Base-by-base conservation (phyloP, 2,113 vertebrate genomes). In the Cochlearius cochlearius region DNA sequence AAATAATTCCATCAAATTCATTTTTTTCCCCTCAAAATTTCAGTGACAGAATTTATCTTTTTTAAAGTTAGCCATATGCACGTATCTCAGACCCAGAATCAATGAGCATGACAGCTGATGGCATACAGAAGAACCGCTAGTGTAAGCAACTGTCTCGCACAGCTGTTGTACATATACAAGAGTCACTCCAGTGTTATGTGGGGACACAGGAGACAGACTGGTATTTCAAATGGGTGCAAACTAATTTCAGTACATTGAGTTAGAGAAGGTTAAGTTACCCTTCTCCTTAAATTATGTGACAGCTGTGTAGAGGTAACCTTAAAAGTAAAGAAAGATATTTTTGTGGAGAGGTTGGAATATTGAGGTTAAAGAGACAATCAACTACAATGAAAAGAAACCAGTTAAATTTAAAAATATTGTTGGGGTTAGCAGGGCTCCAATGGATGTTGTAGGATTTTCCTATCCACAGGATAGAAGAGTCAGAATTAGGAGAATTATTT, bases 111-210 rank as follows among this genome's bases (percentile, higher is more conserved):
- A 63, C 3, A 67, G 16, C 30, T 84, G n/a, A 69, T 19, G 30
- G 23, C 7, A 83, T 60, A 32, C 15, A 55, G 49, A 50, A 93
- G 32, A 86, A 91, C 52, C 36, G 32, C 17, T 39, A 17, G 7
- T 1, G 0, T 30, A 38, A 62, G 4, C 38, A 43, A 68, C 43
- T 36, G 5, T 30, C 56, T 82, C 3, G 0, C 34, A n/a, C 32
- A 68, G 34, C 10, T 16, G 17, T 34, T 53, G 3, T 19, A 11
- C 12, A 3, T 53, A 32, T 26, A 19, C 27, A 22, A 67, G n/a
- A 88, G 15, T 76, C 11, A 27, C 29, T 20, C 32, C n/a, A n/a
- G 22, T 22, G 27, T 18, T 59, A 34, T 0, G 0, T 7, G 21
- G 25, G 32, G 41, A 36, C n/a, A 45, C 5, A 18, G 64, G 17